These are phyloP conservation scores for Agrilus mali DNA, from an alignment of 2,888 invertebrate species.

Conservation along the genomic window DNA sequence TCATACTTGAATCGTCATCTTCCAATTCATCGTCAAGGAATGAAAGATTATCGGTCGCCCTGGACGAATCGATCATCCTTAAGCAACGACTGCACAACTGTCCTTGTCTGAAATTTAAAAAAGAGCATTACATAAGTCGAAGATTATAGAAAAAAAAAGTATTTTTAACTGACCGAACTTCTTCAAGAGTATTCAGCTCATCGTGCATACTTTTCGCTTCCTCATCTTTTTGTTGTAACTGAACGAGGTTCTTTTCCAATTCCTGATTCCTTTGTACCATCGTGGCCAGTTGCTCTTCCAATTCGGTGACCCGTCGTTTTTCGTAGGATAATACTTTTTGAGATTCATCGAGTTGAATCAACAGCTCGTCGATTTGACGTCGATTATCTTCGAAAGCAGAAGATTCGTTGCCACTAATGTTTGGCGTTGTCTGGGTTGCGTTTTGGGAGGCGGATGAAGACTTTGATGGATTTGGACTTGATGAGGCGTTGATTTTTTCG, in stretches of 20 bases:
- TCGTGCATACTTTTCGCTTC: constrained; percentile 74
- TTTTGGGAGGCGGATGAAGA: no score
- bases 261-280: constrained; percentile 57
- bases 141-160: not conserved
- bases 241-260: constrained; percentile 55
- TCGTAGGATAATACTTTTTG: constrained; percentile 57
- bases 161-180: constrained; percentile 54
- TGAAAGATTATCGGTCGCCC: constrained; percentile 45
- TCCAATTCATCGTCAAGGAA: constrained; percentile 48
- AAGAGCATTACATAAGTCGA: no score
- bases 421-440: constrained; percentile 3
- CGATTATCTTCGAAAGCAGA: constrained; percentile 14
- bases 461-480: no score
- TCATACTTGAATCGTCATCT: constrained; percentile 60
- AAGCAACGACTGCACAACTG: constrained; percentile 72
- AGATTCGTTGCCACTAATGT: constrained; percentile 21
- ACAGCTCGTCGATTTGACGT: constrained; percentile 39
- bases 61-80: constrained; percentile 45
- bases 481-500: no score
- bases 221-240: constrained; percentile 52
- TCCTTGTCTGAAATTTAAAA: constrained; percentile 50
- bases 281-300: constrained; percentile 64
- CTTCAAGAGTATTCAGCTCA: constrained; percentile 70
- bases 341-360: constrained; percentile 58
- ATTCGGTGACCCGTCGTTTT: constrained; percentile 57